Percentiles rank a stretch among this genome's conserved stretches.
These are phyloP conservation scores for Canis aureus DNA, from an alignment of 2,113 vertebrate genomes.

Conservation along the genomic window DNA sequence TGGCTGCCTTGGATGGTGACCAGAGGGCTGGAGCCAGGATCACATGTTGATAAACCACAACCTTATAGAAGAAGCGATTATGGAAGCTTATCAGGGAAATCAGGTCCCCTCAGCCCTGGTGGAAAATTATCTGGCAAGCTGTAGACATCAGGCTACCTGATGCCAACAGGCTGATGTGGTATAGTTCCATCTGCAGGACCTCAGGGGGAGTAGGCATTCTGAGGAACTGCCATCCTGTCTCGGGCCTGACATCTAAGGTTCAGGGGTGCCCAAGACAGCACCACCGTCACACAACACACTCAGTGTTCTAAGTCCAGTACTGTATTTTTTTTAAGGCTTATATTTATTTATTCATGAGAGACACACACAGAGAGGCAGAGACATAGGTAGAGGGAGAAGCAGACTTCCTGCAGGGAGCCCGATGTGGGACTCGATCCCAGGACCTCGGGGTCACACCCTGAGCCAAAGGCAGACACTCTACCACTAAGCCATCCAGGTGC, in stretches of 20 bases:
- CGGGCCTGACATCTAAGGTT: too few species aligned
- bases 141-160: accelerated
- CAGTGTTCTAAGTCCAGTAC: neutral
- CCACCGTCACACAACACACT: neutral
- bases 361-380: too few species aligned
- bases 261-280: too few species aligned
- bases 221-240: neutral
- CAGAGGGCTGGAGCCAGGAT: neutral
- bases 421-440: too few species aligned
- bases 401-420: too few species aligned
- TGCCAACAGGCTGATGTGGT: neutral
- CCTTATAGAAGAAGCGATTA: neutral
- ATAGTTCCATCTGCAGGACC: neutral
- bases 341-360: too few species aligned
- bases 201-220: accelerated
- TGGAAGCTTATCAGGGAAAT: constrained; percentile 4
- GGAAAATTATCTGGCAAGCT: neutral
- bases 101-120: neutral
- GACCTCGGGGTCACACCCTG: too few species aligned
- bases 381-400: too few species aligned
- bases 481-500: too few species aligned
- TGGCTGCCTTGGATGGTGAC: neutral
- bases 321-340: too few species aligned
- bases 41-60: neutral
- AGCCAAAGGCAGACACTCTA: too few species aligned